phyloP scores from a whole-genome alignment of 2,113 vertebrate species.

The Tragulus kanchil region DNA sequence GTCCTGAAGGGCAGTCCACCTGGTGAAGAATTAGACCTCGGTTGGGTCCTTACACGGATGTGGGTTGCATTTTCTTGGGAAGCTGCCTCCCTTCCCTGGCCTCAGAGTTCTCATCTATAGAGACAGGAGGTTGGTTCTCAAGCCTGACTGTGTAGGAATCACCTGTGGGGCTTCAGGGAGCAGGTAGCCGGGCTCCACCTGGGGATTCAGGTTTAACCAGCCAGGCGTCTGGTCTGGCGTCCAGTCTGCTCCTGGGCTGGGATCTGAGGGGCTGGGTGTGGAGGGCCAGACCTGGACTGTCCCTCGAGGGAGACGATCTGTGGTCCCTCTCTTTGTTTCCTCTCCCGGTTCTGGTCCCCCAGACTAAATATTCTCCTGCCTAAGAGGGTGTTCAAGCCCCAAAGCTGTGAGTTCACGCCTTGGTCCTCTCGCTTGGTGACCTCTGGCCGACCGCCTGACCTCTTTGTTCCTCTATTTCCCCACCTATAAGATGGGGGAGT shows the following conservation, averaged over 20 bases:
- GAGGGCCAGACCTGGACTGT: neutral
- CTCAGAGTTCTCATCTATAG: neutral
- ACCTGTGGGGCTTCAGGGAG: neutral
- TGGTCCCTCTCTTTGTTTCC: neutral
- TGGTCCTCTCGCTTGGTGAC: neutral
- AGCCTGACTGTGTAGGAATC: neutral
- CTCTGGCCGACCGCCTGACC: neutral
- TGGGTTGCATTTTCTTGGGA: no score
- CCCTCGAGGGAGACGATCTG: no score
- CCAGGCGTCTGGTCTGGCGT: neutral
- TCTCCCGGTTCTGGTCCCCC: neutral
- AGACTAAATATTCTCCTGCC: neutral
- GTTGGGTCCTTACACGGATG: neutral
- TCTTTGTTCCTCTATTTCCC: neutral
- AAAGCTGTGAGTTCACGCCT: neutral
- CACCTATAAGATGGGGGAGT: neutral
- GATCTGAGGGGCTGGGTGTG: rapidly evolving
- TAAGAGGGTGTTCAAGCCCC: neutral
- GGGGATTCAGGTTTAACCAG: no score
- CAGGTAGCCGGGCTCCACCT: neutral
- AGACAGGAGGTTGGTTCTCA: neutral
- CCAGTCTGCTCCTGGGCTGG: neutral
- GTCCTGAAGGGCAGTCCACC: neutral
- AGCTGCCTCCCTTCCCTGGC: neutral
- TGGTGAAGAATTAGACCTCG: neutral